Base-by-base conservation (phyloP, 2,797 vertebrate species). In the Hirundo rustica region DNA sequence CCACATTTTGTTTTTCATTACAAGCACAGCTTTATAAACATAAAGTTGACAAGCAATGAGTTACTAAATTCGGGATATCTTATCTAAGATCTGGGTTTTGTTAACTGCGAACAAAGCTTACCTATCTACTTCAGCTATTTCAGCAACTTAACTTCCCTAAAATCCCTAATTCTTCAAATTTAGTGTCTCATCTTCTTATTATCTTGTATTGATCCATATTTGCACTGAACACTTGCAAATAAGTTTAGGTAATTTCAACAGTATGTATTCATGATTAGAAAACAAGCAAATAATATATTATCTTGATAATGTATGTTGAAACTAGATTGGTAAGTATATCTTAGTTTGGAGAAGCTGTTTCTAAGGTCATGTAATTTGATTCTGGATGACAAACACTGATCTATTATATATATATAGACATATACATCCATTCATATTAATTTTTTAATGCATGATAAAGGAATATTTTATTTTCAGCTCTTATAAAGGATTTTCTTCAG, bases 251-350 rank as follows among this genome's bases (percentile, higher is more conserved):
- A 74, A 5, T 71, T 92, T 32, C 45, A 92, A 92, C 55, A 72
- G 70, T n/a, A 50, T 94, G 47, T 55, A 32, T 93, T 95, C 94
- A 89, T 18, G 22, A 89, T 67, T 74, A 89, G 68, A 71, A 93
- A 89, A 88, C 82, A 51, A 80, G 76, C 40, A 92, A 47, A 83
- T 89, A 88, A 45, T 85, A 89, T 83, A 89, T 73, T 47, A 34
- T 94, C 73, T 91, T 93, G 89, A 94, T 94, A 90, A 89, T 96
- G 60, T 94, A 78, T 92, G 54, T 73, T 91, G 79, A 42, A 96
- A 61, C 71, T 89, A 85, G 61, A 86, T 83, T 58, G 68, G 40
- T 90, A 87, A 62, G 42, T 68, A 42, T 36, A 54, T 74, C 48
- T 57, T 82, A 64, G 42, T 88, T 74, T 51, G 58, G 62, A 80